These are phyloP conservation scores for Echeneis naucrates DNA, from an alignment of 2,797 vertebrate species.

Conservation along the genomic window DNA sequence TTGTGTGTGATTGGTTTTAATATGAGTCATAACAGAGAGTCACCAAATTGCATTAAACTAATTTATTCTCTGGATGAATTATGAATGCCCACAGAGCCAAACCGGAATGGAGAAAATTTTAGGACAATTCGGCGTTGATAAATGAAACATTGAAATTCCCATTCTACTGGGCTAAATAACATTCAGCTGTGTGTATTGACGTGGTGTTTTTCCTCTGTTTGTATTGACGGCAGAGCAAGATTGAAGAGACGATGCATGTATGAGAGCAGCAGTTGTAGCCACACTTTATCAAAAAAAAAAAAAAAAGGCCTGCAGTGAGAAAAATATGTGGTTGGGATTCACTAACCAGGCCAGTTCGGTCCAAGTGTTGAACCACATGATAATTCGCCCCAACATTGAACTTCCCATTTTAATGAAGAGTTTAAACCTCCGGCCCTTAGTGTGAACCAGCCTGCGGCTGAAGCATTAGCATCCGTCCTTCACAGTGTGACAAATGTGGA, in stretches of 20 bases:
- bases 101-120: no score
- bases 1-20: no score
- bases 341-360: conserved; percentile 1
- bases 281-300: conserved; percentile 1
- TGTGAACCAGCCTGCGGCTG: conserved; percentile 7
- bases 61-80: no score
- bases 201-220: not conserved
- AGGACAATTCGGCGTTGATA: not conserved
- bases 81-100: not conserved
- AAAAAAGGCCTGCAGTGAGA: not conserved
- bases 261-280: conserved; percentile 16
- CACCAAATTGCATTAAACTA: no score
- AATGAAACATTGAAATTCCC: no score
- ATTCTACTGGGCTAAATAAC: not conserved
- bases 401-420: conserved; percentile 26
- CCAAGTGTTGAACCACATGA: conserved; percentile 5
- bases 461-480: conserved; percentile 13
- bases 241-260: not conserved
- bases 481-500: conserved; percentile 41
- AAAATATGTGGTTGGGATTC: not conserved
- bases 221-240: not conserved
- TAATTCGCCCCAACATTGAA: conserved; percentile 15
- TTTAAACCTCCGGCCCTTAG: conserved; percentile 35
- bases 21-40: no score
- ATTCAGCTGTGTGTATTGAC: not conserved